Base-by-base conservation (phyloP, 2,888 invertebrate genomes). In the Coenonympha arcania region DNA sequence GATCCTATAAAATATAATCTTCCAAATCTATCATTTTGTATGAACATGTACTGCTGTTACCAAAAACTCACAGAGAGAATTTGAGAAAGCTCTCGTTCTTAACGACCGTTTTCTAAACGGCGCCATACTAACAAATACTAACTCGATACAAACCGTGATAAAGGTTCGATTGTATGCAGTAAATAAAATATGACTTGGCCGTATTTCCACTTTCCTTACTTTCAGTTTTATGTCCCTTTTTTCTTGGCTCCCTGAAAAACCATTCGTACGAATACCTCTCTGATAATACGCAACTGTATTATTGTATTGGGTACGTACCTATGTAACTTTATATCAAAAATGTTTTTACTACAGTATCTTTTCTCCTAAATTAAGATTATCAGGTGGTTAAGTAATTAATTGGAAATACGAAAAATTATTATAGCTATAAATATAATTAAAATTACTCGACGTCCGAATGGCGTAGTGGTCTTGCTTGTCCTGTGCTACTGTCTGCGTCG, bases 181-280 rank as follows among this genome's bases (percentile, higher is more conserved):
- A 86, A 86, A 87, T 86, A 87, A 86, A 83, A 86, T 85, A 87
- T 85, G 80, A 82, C 80, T 82, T 78, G 78, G 72, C 76, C 80
- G 81, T 85, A 82, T 82, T 83, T 84, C 80, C 77, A 79, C 80
- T 78, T 83, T 81, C 79, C 79, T 79, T 82, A 82, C 78, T 80
- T 78, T 71, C 65, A 71, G 66, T 80, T 80, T 85, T 84, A 83
- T 77, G 76, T 69, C 76, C 80, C 70, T 76, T 82, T 53, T 80
- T 79, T 80, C 74, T 79, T 76, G 78, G 73, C 70, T 77, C 76
- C 63, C 71, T 69, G 69, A 73, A 73, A 80, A 81, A 80, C 73
- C 79, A 78, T 81, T 82, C 80, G 77, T 82, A 83, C 79, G 83
- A 83, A 83, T 82, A 83, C 79, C 79, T 82, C 82, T 76, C 72